Evolutionary conservation across 2,113 vertebrate genomes (phyloP).

Genomic region (Centropus unirufus): DNA sequence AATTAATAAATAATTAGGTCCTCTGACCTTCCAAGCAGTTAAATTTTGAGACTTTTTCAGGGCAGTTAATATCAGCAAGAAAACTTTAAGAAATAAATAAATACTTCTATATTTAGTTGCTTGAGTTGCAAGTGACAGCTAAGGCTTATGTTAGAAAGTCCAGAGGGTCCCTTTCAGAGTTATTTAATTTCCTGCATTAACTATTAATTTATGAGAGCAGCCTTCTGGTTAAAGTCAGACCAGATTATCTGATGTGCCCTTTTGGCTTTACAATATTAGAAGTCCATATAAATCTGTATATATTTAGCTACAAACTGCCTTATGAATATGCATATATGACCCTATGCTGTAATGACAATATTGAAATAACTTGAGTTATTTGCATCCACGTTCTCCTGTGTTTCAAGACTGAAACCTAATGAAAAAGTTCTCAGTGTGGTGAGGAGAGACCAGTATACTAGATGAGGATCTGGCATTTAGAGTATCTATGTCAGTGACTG

Average conservation of each 20-base stretch:
- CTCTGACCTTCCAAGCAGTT: neutral
- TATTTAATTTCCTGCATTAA: neutral
- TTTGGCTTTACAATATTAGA: neutral
- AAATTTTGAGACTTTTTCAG: neutral
- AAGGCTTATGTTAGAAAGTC: neutral
- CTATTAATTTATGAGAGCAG: neutral
- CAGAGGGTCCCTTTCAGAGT: neutral
- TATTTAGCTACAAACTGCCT: neutral
- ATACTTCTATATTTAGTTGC: neutral
- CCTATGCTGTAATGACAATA: neutral
- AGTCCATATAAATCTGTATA: neutral
- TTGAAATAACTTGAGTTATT: neutral
- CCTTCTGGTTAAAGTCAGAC: neutral
- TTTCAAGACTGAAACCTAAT: neutral
- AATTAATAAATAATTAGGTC: neutral
- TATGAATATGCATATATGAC: neutral
- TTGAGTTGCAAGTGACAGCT: neutral
- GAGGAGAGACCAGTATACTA: neutral
- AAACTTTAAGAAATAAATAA: neutral
- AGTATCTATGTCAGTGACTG: neutral
- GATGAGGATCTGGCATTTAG: neutral
- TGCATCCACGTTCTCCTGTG: neutral
- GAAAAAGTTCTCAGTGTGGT: neutral
- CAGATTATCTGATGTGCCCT: neutral
- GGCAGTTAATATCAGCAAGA: neutral